phyloP scores from a whole-genome alignment of 2,888 invertebrate genomes.

The Timema cristinae region DNA sequence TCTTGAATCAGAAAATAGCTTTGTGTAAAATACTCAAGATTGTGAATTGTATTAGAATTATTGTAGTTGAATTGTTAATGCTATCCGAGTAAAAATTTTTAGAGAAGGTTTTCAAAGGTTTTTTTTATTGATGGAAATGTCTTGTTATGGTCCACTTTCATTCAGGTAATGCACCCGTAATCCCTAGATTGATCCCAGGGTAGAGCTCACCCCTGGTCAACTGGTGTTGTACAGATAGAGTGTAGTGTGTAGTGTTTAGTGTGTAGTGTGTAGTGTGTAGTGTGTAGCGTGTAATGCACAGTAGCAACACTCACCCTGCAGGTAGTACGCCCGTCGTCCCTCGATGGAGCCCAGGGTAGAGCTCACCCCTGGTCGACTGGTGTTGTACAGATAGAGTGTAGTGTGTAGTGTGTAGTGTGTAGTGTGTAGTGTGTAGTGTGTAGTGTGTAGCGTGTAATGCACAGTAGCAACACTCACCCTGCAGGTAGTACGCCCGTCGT shows the following conservation, averaged over 20 bases:
- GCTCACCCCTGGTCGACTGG: slow-evolving; percentile 66
- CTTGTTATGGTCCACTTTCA: slow-evolving; percentile 40
- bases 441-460: too few species aligned
- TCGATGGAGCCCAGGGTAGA: slow-evolving; percentile 63
- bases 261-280: too few species aligned
- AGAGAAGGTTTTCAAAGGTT: too few species aligned
- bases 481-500: slow-evolving; percentile 67
- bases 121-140: too few species aligned
- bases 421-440: too few species aligned
- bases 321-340: slow-evolving; percentile 66
- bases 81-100: too few species aligned
- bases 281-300: too few species aligned
- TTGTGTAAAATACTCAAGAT: too few species aligned
- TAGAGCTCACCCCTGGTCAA: slow-evolving; percentile 63
- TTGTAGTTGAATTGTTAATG: too few species aligned
- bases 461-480: slow-evolving; percentile 55
- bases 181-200: slow-evolving; percentile 64
- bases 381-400: slow-evolving; percentile 74
- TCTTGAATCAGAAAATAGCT: too few species aligned
- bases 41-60: too few species aligned
- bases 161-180: slow-evolving; percentile 68
- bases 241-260: slow-evolving; percentile 59
- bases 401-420: too few species aligned
- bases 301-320: slow-evolving; percentile 58
- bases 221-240: slow-evolving; percentile 74